Percentiles rank a stretch among this genome's conserved stretches.
These are phyloP conservation scores for Synanceia verrucosa DNA, from an alignment of 2,797 vertebrate genomes.

Conservation along the genomic window DNA sequence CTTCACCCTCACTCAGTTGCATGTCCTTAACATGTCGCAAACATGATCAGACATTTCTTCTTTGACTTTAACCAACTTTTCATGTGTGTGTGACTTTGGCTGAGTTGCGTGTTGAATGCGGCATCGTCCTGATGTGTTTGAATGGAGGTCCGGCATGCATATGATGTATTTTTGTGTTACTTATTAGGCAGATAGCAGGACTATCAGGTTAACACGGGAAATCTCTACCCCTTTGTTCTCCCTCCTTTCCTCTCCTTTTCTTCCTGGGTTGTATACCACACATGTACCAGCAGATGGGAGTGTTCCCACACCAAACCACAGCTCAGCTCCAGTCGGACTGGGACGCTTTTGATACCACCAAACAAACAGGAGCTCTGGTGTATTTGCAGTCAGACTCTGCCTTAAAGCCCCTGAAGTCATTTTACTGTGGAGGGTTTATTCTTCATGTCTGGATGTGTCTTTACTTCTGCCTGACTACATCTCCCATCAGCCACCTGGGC, in stretches of 20 bases:
- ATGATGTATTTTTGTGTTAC: slow-evolving; percentile 25
- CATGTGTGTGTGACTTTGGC: not conserved
- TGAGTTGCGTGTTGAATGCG: slow-evolving; percentile 32
- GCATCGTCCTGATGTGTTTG: slow-evolving; percentile 7
- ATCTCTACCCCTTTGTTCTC: slow-evolving; percentile 18
- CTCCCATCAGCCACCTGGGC: slow-evolving; percentile 67
- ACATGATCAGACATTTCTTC: not conserved
- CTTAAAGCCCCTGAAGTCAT: slow-evolving; percentile 54
- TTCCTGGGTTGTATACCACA: slow-evolving; percentile 53
- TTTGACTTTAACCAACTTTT: slow-evolving; percentile 6
- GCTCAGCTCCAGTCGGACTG: slow-evolving; percentile 64
- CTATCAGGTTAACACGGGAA: slow-evolving; percentile 38
- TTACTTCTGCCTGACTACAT: slow-evolving; percentile 43
- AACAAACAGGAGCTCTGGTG: slow-evolving; percentile 55
- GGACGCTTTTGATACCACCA: slow-evolving; percentile 10
- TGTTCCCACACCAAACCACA: slow-evolving; percentile 43
- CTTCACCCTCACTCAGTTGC: slow-evolving; percentile 54
- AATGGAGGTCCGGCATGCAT: slow-evolving; percentile 42
- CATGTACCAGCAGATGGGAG: slow-evolving; percentile 70
- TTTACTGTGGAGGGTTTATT: slow-evolving; percentile 29
- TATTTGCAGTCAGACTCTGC: slow-evolving; percentile 57
- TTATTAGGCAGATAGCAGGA: slow-evolving; percentile 37
- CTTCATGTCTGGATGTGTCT: slow-evolving; percentile 66
- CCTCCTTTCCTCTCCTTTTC: slow-evolving; percentile 56
- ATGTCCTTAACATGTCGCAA: slow-evolving; percentile 47